Evolutionary conservation across 2,113 vertebrate species (phyloP), one percentile per base, ranked within the genome.

Genomic region (Heptranchias perlo): DNA sequence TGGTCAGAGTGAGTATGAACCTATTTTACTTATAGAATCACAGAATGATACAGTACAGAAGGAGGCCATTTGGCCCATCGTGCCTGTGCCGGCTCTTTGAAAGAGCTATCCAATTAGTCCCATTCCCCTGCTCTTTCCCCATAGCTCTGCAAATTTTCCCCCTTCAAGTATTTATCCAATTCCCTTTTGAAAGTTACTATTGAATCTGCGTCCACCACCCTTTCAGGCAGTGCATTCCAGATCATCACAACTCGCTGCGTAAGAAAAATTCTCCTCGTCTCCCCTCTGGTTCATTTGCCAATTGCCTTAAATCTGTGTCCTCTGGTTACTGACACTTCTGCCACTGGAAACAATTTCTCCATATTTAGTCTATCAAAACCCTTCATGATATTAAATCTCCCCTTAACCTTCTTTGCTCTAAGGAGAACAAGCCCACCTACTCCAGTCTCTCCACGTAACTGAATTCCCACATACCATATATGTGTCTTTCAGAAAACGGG

Each of bases 1-100:
- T 98, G 95, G 96, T 96, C 61, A 97, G 96, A 78, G 98, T 98
- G 97, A 97, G 97, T 97, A 14, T 3, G 96, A 6, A 6, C 44
- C 21, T 10, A 31, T n/a, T 86, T 18, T 35, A 78, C n/a, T 21
- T 52, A 58, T 91, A 25, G 86, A 91, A 54, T 21, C 91, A 58
- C 49, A 25, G 86, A 91, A 54, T 39, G 76, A 16, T 14, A 18
- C n/a, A 82, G 14, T 1, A 44, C 14, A 5, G 16, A 39, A 82
- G n/a, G 76, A 82, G 16, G n/a, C n/a, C 76, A 82, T 82, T 82
- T 16, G 16, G 76, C 76, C 28, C 76, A 82, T 39, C 4, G n/a
- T n/a, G n/a, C n/a, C n/a, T n/a, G n/a, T n/a, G n/a, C n/a, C n/a
- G n/a, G n/a, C n/a, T n/a, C n/a, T n/a, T n/a, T n/a, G n/a, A n/a